phyloP scores from a whole-genome alignment of 1,140 invertebrate genomes.

The Aphaenogaster rudis region DNA sequence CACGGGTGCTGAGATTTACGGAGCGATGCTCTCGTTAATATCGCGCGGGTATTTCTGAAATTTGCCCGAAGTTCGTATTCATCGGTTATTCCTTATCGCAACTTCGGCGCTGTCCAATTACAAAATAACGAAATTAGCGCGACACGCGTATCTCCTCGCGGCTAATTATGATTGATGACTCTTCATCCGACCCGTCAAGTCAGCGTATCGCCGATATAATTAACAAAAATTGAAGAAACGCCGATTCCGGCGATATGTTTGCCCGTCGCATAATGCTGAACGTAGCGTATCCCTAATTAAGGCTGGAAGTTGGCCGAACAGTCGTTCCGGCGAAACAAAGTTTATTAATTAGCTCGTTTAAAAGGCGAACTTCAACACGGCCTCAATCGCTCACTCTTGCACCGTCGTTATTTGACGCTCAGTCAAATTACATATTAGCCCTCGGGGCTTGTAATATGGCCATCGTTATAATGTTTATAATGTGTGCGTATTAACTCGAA shows the following conservation, averaged over 20 bases:
- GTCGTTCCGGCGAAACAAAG: slow-evolving; percentile 17
- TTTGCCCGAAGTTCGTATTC: slow-evolving; percentile 1
- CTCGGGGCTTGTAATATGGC: neutral
- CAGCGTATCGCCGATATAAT: slow-evolving; percentile 8
- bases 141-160: neutral
- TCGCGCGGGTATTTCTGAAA: neutral
- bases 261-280: neutral
- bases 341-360: slow-evolving; percentile 64
- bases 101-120: slow-evolving; percentile 17
- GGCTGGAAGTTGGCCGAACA: slow-evolving; percentile 33
- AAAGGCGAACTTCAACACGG: slow-evolving; percentile 31
- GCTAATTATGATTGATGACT: slow-evolving; percentile 39
- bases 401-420: slow-evolving; percentile 36
- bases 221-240: slow-evolving; percentile 36
- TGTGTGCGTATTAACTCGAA: neutral
- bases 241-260: neutral
- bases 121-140: slow-evolving; percentile 32
- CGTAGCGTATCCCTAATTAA: slow-evolving; percentile 37
- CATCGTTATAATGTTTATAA: neutral
- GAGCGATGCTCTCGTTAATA: slow-evolving; percentile 2
- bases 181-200: slow-evolving; percentile 11
- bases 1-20: neutral
- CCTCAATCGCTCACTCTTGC: neutral
- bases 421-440: slow-evolving; percentile 29
- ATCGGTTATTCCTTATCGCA: neutral